Percentiles rank a stretch among this genome's conserved stretches.
Evolutionary conservation across 2,888 invertebrate genomes (phyloP).

Genomic region (Philhelius pedissequus): DNA sequence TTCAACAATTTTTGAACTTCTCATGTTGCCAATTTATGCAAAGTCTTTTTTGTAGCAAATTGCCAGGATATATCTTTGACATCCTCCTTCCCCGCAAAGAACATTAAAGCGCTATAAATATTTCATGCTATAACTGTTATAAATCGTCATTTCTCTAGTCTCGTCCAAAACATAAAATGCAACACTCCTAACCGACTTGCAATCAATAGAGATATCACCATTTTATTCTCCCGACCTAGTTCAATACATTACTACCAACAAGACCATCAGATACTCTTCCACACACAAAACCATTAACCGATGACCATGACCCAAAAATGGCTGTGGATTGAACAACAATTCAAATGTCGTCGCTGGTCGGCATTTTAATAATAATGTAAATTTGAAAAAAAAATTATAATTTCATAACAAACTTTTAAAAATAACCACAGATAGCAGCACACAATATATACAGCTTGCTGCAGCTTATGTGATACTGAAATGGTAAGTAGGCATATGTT

Average conservation of each 20-base stretch:
- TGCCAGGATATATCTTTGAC: too few species aligned
- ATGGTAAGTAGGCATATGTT: background rate
- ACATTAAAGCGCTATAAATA: too few species aligned
- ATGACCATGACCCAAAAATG: slow-evolving; percentile 64
- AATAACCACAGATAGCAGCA: slow-evolving; percentile 14
- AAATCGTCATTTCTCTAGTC: too few species aligned
- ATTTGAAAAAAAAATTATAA: slow-evolving; percentile 52
- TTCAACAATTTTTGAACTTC: too few species aligned
- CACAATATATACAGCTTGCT: background rate
- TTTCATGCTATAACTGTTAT: too few species aligned
- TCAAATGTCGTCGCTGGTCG: slow-evolving; percentile 40
- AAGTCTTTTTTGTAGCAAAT: too few species aligned
- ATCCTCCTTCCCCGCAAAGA: too few species aligned
- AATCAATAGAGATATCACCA: background rate
- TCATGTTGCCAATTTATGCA: too few species aligned
- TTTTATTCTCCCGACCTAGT: slow-evolving; percentile 47
- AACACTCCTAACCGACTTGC: background rate
- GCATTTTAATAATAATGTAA: slow-evolving; percentile 51
- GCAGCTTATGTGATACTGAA: background rate
- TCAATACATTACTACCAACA: slow-evolving; percentile 14
- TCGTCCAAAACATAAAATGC: background rate
- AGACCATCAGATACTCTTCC: background rate
- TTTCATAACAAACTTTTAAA: slow-evolving; percentile 59
- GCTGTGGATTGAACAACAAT: slow-evolving; percentile 27
- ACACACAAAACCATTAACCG: slow-evolving; percentile 37